Base-by-base conservation (phyloP, 2,113 vertebrate genomes). In the Cyphomyrus discorhynchus region DNA sequence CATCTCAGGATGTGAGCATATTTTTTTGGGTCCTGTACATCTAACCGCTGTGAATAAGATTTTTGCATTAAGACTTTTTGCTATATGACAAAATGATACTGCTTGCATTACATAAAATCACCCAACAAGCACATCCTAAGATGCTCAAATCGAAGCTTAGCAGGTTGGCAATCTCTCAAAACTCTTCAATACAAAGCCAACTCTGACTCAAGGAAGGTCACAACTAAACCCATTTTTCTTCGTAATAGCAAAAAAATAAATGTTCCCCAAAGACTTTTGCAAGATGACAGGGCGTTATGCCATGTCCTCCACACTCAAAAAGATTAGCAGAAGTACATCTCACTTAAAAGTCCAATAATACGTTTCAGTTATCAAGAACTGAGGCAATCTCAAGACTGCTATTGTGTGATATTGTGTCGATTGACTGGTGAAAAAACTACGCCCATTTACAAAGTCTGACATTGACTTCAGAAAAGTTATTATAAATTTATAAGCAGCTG, bases 271-370 rank as follows among this genome's bases (percentile, higher is more conserved):
- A 87, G 85, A 87, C 27, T 87, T 35, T 39, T 27, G n/a, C 27
- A 53, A 53, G 85, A 87, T 9, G 85, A 87, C 85, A 87, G 31
- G 50, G 15, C 13, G 7, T 87, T 42, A 56, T 87, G 31, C 27
- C 27, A 87, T 52, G 85, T 86, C 31, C 50, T 52, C 85, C 50
- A 31, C 50, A 10, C 31, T 87, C 50, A 87, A 87, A 53, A 53
- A 87, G 49, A 87, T 87, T 87, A 87, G n/a, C 27, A 53, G 50
- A 53, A 87, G 50, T 47, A 80, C 83, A 50, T 50, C 83, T 86
- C 45, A 86, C 50, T 35, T 53, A 42, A 35, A 27, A 35, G 50
- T 17, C 85, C 24, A 31, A 87, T 87, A 84, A 45, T 87, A 47
- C 19, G 31, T 87, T 53, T 53, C 47, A 52, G 85, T 53, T 87